Conservation (phyloP, 2,888 invertebrate genomes). For the Pediacus dermestoides region DNA sequence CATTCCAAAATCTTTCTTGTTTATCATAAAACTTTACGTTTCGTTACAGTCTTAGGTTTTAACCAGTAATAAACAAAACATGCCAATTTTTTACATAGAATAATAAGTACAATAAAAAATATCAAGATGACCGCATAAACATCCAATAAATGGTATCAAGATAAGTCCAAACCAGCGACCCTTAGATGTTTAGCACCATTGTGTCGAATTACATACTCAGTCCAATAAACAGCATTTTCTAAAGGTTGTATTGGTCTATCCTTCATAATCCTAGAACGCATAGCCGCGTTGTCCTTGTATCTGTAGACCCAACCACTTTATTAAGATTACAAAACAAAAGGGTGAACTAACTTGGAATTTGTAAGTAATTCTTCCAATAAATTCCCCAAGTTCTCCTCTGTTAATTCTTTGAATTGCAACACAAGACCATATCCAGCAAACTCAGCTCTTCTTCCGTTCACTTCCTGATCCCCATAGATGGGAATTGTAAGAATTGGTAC, state of each 20-base stretch:
- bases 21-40: no score
- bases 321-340: neutral
- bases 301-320: neutral
- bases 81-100: neutral
- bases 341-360: constrained; percentile 33
- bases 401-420: constrained; percentile 42
- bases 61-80: no score
- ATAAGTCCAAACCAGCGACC: neutral
- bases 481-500: constrained; percentile 55
- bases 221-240: constrained; percentile 5
- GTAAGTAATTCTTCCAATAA: constrained; percentile 35
- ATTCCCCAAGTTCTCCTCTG: constrained; percentile 34
- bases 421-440: constrained; percentile 46
- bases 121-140: neutral
- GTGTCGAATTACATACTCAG: constrained; percentile 5
- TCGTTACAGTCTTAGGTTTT: no score
- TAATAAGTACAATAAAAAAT: neutral
- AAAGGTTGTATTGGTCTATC: constrained; percentile 19
- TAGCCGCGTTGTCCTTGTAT: constrained; percentile 22
- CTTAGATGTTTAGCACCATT: constrained; percentile 4
- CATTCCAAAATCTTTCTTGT: no score
- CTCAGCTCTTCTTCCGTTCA: constrained; percentile 51
- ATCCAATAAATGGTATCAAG: constrained; percentile 5
- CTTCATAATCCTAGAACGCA: constrained; percentile 27
- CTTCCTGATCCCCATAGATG: constrained; percentile 52